A percentile compares a stretch with the other conserved stretches of the same genome.
Evolutionary conservation across 2,888 invertebrate genomes (phyloP).

Genomic region (Dolomedes plantarius): DNA sequence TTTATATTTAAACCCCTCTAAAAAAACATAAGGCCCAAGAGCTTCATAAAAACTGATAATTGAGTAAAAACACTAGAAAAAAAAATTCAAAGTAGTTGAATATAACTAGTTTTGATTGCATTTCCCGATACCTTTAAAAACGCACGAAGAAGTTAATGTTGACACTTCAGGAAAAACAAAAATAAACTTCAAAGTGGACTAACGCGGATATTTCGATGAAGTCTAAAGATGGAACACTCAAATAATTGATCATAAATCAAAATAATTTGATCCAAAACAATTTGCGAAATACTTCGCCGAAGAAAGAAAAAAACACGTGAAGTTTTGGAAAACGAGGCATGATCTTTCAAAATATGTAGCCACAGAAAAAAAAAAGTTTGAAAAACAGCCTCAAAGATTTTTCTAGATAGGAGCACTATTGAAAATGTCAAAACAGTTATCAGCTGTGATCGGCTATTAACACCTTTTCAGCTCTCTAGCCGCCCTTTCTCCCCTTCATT

Average conservation of each 20-base stretch:
- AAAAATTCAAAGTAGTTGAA: no score
- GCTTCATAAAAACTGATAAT: no score
- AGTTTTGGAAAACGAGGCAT: background rate
- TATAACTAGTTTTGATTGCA: no score
- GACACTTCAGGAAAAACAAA: no score
- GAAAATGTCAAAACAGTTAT: slow-evolving; percentile 5
- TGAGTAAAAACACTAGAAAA: no score
- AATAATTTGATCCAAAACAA: background rate
- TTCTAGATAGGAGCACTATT: background rate
- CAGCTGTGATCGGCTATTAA: slow-evolving; percentile 3
- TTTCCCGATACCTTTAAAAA: no score
- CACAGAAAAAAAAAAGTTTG: background rate
- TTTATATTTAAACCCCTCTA: no score
- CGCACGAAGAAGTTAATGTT: no score
- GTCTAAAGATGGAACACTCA: no score
- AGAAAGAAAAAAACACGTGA: background rate
- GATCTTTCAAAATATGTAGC: background rate
- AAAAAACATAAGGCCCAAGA: no score
- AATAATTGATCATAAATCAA: background rate
- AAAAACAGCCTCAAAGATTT: background rate
- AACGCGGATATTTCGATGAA: no score
- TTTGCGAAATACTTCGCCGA: background rate
- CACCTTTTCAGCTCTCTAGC: background rate
- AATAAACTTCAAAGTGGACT: no score
- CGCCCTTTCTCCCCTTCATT: background rate